Conservation (phyloP, 2,888 invertebrate genomes). For the Mimas tiliae region DNA sequence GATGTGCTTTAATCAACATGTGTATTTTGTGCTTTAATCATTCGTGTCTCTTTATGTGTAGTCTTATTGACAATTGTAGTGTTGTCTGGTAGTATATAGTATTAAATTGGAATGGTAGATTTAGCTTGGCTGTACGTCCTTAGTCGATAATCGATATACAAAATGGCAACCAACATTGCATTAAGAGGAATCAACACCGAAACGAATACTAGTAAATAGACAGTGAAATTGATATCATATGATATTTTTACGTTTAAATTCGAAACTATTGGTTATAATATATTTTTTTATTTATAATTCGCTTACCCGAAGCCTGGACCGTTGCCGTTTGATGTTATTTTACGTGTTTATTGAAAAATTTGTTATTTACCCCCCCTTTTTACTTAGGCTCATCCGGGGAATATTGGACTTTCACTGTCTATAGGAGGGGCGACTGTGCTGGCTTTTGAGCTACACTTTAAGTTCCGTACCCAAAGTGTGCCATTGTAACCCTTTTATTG, state of each 20-base stretch:
- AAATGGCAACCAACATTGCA: slow-evolving; percentile 74
- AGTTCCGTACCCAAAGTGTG: neutral
- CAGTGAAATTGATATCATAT: slow-evolving; percentile 84
- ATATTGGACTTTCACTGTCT: slow-evolving; percentile 72
- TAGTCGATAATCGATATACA: slow-evolving; percentile 40
- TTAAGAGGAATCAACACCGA: slow-evolving; percentile 83
- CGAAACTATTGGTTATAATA: slow-evolving; percentile 74
- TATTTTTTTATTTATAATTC: slow-evolving; percentile 62
- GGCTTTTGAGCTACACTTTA: neutral
- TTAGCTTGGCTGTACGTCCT: neutral
- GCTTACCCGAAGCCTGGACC: slow-evolving; percentile 71
- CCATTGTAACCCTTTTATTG: too few relatives aligned
- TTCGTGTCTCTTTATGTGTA: neutral
- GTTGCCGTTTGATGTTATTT: slow-evolving; percentile 64
- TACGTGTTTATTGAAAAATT: slow-evolving; percentile 82
- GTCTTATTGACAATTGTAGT: neutral
- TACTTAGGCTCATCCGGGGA: slow-evolving; percentile 23
- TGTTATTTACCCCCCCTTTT: slow-evolving; percentile 59
- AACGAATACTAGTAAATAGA: slow-evolving; percentile 82
- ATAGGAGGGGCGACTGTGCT: slow-evolving; percentile 45
- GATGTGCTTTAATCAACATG: neutral
- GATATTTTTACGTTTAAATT: slow-evolving; percentile 76
- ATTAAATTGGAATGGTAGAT: too few relatives aligned
- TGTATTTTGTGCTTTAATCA: neutral
- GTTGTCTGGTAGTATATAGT: neutral